These are phyloP conservation scores for Nyctibius bracteatus DNA, from an alignment of 2,113 vertebrate genomes.

Conservation along the genomic window DNA sequence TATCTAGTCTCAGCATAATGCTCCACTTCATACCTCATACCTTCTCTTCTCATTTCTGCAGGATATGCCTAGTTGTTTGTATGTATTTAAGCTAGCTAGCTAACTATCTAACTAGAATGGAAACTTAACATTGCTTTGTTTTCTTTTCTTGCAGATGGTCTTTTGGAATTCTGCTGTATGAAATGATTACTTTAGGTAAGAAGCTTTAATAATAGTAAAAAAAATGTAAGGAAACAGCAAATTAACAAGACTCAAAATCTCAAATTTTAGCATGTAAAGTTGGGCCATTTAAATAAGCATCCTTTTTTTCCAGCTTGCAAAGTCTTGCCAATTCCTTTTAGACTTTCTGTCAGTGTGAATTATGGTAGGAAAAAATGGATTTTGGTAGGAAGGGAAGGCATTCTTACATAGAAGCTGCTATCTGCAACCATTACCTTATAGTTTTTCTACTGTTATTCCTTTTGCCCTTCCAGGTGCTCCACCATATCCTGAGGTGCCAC, in stretches of 20 bases:
- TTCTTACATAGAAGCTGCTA: background rate
- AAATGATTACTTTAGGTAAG: conserved; percentile 92
- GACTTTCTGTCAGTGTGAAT: background rate
- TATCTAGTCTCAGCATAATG: background rate
- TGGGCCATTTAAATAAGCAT: background rate
- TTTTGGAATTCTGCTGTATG: conserved; percentile 90
- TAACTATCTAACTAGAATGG: background rate
- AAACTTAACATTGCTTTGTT: background rate
- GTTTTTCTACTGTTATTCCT: background rate
- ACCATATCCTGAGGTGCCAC: conserved; percentile 85
- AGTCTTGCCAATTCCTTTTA: background rate
- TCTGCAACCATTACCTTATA: background rate
- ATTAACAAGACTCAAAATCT: background rate
- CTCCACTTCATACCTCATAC: background rate
- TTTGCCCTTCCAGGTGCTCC: conserved; percentile 81
- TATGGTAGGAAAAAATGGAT: background rate
- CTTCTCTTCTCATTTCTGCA: background rate
- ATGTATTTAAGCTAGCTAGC: background rate
- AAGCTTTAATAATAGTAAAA: background rate
- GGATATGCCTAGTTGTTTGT: background rate
- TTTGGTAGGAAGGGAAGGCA: background rate
- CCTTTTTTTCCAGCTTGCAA: background rate
- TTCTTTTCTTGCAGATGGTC: conserved; percentile 84
- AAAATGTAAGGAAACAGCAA: background rate
- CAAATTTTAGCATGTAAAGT: background rate